Percentiles rank a stretch among this genome's conserved stretches.
Evolutionary conservation across 2,797 vertebrate species (phyloP).

Genomic region (Pseudochaenichthys georgianus): DNA sequence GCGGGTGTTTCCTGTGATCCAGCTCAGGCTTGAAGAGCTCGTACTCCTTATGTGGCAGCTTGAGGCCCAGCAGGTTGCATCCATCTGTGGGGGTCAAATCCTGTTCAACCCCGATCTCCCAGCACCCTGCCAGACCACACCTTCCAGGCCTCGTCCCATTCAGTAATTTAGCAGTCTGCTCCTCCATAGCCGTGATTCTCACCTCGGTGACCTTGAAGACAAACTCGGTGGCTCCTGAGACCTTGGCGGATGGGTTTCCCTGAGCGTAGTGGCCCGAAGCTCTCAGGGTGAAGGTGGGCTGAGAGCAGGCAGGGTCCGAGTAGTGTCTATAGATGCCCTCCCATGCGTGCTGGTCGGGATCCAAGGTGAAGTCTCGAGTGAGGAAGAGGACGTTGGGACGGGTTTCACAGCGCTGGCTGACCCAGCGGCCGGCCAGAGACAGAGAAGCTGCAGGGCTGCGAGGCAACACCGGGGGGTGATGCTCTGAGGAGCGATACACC

Average conservation of each 20-base stretch:
- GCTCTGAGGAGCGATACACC: slow-evolving; percentile 86
- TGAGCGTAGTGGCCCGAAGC: slow-evolving; percentile 87
- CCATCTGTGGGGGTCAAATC: slow-evolving; percentile 90
- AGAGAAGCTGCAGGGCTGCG: slow-evolving; percentile 58
- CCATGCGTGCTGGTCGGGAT: slow-evolving; percentile 85
- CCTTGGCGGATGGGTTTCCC: slow-evolving; percentile 83
- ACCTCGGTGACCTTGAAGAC: slow-evolving; percentile 89
- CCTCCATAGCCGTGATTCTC: slow-evolving; percentile 85
- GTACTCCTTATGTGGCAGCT: slow-evolving; percentile 92
- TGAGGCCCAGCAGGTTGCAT: slow-evolving; percentile 89
- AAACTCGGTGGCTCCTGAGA: slow-evolving; percentile 86
- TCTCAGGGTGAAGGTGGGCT: slow-evolving; percentile 88
- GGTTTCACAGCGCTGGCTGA: slow-evolving; percentile 88
- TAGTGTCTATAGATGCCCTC: slow-evolving; percentile 91
- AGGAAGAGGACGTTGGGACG: slow-evolving; percentile 91
- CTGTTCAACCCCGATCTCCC: slow-evolving; percentile 87
- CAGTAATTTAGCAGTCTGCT: slow-evolving; percentile 80
- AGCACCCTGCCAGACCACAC: slow-evolving; percentile 84
- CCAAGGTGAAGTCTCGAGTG: slow-evolving; percentile 89
- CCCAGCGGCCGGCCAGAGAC: slow-evolving; percentile 87
- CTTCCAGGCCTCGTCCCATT: slow-evolving; percentile 85
- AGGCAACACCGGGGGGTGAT: slow-evolving; percentile 86
- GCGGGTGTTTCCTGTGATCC: slow-evolving; percentile 80
- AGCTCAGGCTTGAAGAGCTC: slow-evolving; percentile 91
- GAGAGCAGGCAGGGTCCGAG: slow-evolving; percentile 88